Base-by-base conservation (phyloP, 1,140 invertebrate genomes). In the Scaptomyza hsui region DNA sequence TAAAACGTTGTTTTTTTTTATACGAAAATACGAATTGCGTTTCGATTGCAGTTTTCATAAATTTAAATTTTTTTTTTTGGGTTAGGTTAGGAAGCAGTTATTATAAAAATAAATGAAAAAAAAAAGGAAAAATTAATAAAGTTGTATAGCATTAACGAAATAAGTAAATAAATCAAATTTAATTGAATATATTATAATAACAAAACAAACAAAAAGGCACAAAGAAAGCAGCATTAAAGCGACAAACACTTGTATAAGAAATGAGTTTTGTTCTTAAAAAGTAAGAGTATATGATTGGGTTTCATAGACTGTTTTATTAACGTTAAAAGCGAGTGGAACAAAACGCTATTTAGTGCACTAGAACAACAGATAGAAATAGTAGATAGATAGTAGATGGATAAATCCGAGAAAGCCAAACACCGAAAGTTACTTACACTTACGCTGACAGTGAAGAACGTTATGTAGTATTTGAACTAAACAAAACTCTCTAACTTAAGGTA, bases 31-130 rank as follows among this genome's bases (percentile, higher is more conserved):
- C 61, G 52, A 45, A 64, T 80, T 57, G 57, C 70, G 72, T 80
- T 74, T 81, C 57, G 71, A 82, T 82, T 82, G 79, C 79, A 79
- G 78, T 78, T 63, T 80, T 75, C 41, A 57, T 9, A 29, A 29
- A 9, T 9, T 62, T 74, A 74, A 56, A 64, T 51, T 32, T 63
- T 70, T 64, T 55, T 70, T 72, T 75, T 52, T 55, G 32, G 18
- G 47, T 7, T 44, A 59, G 76, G 77, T 86, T 89, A 82, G 81
- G 70, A 89, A 86, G 80, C 83, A 67, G 48, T 69, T 69, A 62
- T 49, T 68, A 75, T 75, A 82, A 78, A 86, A 53, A 72, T 72
- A 83, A 79, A 60, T 47, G 70, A 69, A 82, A 74, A 56, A 80
- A 71, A 73, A 88, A 75, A 65, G 59, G 15, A 74, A 68, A 48